Evolutionary conservation across 2,888 invertebrate genomes (phyloP), one percentile per base, ranked within the genome.

Genomic region (Gymnocheta viridis): DNA sequence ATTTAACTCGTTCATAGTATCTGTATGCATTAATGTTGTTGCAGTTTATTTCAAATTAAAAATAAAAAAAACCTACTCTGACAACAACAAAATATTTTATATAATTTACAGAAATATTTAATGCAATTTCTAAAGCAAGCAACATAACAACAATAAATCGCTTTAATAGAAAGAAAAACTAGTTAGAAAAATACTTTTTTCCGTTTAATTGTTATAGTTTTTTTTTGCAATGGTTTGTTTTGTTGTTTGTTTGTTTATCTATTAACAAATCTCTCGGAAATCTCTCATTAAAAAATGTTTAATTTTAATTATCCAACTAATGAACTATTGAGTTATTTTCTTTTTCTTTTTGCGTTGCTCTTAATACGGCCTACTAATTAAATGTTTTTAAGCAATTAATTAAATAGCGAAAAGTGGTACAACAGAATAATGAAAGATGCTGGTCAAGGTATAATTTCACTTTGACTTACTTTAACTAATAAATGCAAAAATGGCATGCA

Each of bases 401-500:
- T 64, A 66, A 76, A 76, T 49, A 76, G 9, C 56, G 66, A 19
- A 12, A 47, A 27, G 38, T 54, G 60, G 0, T 7, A 24, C 14
- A 47, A 27, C 6, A 38, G 17, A 27, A 32, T 14, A 22, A 49
- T 47, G n/a, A 0, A 29, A 56, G 47, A 69, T 27, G n/a, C 51
- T 62, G 80, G 76, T 81, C 84, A 84, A 84, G 84, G 80, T 84
- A 29, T 73, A 56, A 72, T 81, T 84, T 84, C 84, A 73, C 72
- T 62, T 32, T 67, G 72, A 41, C 51, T 74, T 66, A 44, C 19
- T 51, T 77, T 32, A 56, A 14, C n/a, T 56, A 2, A 6, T 29
- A 29, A 29, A 17, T 29, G n/a, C 0, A 9, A 27, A 29, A 24
- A 29, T 32, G 22, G 27, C n/a, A n/a, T 17, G 12, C 2, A 17